Evolutionary conservation across 2,888 invertebrate species (phyloP).

Genomic region (Rotaria socialis): DNA sequence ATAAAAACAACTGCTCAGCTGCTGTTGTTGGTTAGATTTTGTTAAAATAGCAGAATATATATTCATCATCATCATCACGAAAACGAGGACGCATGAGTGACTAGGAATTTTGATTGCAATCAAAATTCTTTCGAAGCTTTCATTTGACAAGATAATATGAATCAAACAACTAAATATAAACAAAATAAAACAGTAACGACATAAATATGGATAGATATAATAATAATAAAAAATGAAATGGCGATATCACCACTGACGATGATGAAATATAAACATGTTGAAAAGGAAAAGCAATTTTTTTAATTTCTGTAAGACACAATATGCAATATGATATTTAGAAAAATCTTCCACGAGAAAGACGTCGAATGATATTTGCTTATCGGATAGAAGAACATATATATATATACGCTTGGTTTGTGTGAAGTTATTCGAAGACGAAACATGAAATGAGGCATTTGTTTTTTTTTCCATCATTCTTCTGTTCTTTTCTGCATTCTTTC

Average conservation of each 20-base stretch:
- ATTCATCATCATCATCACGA: neutral
- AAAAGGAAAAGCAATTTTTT: neutral
- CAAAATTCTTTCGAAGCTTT: neutral
- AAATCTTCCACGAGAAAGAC: neutral
- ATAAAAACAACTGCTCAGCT: neutral
- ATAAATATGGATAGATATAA: neutral
- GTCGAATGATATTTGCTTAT: neutral
- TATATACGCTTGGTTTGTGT: neutral
- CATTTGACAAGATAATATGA: neutral
- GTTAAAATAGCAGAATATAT: neutral
- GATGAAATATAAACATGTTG: neutral
- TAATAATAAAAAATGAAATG: neutral
- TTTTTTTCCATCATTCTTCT: neutral
- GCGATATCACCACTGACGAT: neutral
- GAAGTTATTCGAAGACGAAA: neutral
- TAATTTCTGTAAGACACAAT: neutral
- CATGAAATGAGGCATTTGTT: neutral
- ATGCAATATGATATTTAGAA: neutral
- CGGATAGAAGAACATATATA: neutral
- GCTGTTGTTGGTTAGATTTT: neutral
- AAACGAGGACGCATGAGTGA: neutral
- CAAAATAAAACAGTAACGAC: neutral
- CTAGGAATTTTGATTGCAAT: neutral
- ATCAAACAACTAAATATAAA: neutral
- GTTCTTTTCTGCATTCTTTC: neutral